Evolutionary conservation across 2,797 vertebrate species (phyloP).

Genomic region (Lepidocolaptes lacrymiger): DNA sequence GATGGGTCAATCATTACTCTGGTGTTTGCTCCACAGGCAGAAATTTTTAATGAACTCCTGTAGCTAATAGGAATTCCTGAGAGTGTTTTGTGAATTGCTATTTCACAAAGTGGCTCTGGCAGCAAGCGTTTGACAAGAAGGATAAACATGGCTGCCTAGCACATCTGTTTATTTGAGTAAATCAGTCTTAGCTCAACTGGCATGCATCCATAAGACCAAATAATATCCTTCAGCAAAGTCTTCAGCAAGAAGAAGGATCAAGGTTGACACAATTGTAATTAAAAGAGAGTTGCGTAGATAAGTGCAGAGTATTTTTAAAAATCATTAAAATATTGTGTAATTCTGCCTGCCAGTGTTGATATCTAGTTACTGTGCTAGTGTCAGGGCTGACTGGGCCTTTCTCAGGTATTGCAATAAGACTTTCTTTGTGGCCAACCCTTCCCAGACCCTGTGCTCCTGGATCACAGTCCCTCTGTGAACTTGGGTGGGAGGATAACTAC

Average conservation of each 20-base stretch:
- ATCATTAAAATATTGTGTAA: background rate
- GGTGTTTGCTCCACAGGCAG: constrained; percentile 46
- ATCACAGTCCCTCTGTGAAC: background rate
- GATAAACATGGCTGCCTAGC: constrained; percentile 66
- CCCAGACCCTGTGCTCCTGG: background rate
- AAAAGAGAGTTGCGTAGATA: background rate
- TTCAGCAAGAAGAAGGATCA: constrained; percentile 41
- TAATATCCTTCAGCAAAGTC: constrained; percentile 38
- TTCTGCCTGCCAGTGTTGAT: background rate
- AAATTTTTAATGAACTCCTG: constrained; percentile 67
- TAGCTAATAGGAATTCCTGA: constrained; percentile 64
- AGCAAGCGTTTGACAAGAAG: constrained; percentile 56
- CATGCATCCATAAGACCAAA: constrained; percentile 44
- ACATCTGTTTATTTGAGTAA: constrained; percentile 58
- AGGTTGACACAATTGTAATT: constrained; percentile 27
- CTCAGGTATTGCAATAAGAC: background rate
- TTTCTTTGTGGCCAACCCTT: background rate
- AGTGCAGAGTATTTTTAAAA: background rate
- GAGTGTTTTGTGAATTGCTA: constrained; percentile 61
- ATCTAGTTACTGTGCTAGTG: background rate
- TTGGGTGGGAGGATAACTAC: background rate
- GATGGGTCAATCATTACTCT: constrained; percentile 62
- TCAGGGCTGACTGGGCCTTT: background rate
- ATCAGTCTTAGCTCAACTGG: constrained; percentile 55
- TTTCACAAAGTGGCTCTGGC: constrained; percentile 61